Conservation (phyloP, 2,113 vertebrate species). For the Silurus meridionalis region DNA sequence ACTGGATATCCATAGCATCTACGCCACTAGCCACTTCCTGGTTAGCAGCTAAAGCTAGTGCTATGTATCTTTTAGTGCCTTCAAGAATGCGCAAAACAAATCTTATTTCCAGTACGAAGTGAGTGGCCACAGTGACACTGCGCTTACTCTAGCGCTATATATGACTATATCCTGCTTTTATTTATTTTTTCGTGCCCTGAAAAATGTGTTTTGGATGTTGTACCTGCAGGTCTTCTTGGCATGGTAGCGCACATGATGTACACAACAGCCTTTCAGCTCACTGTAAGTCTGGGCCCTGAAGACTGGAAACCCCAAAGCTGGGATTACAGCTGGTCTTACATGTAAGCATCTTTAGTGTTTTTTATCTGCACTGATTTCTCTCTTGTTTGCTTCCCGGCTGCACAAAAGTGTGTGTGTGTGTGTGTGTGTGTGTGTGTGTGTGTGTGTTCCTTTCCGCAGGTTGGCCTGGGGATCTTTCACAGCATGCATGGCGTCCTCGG, state of each 20-base stretch:
- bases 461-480: conserved; percentile 91
- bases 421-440: no score
- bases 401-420: neutral
- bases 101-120: no score
- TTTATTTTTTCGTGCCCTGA: neutral
- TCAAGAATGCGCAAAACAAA: no score
- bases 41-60: no score
- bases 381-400: neutral
- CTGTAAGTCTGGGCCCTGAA: conserved; percentile 93
- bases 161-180: neutral
- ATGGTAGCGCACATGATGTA: conserved; percentile 99
- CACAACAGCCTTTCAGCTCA: conserved; percentile 96
- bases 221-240: conserved; percentile 83
- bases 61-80: no score
- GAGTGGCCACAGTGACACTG: no score
- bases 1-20: no score
- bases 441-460: conserved; percentile 62
- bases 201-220: neutral
- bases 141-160: neutral
- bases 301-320: conserved; percentile 97
- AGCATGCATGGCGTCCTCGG: conserved; percentile 87
- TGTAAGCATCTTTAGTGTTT: conserved; percentile 70
- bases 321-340: conserved; percentile 98
- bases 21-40: no score
- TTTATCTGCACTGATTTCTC: neutral